Base-by-base conservation (phyloP, 2,888 invertebrate species). In the Leucophenga maculata region DNA sequence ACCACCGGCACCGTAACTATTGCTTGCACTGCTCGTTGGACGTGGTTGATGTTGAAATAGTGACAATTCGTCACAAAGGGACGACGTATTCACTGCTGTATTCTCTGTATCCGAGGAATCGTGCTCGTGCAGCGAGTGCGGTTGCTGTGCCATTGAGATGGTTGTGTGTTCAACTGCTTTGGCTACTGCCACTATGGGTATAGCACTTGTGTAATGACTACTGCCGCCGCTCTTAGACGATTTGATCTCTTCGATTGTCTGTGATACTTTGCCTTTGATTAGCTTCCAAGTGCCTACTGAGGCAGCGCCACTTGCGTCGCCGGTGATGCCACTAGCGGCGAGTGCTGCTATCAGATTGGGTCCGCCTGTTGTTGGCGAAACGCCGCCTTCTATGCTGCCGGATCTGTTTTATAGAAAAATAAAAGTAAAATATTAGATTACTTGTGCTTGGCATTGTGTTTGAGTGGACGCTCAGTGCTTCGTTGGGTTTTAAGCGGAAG, bases 231-330 rank as follows among this genome's bases (percentile, higher is more conserved):
- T 39, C 77, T 88, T 88, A 20, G 88, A 87, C 54, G 87, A 87
- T 78, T 88, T 88, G 52, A 88, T 88, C 48, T 88, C 88, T 78
- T 88, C 88, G 74, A 88, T 85, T 6, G 88, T 88, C 72, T 88
- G 88, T 32, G 88, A 82, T 3, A 88, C 88, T 76, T 87, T 88
- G 66, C 88, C 88, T 75, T 88, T 88, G 73, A 88, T 87, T 66
- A 88, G 75, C 73, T 86, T 86, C 88, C 88, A 88, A 71, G 88
- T 88, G 69, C 88, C 88, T 14, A 87, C 82, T 39, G 85, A 75
- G 39, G 69, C 62, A 44, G 26, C 66, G 32, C 59, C 67, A 11
- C 65, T 67, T 11, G 64, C 62, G 54, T 65, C 72, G 14, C 55
- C 52, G 31, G 46, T 69, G 39, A 71, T 77, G 4, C 70, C 70